Percentiles rank a stretch among this genome's conserved stretches.
phyloP scores from a whole-genome alignment of 2,888 invertebrate genomes.

The Eupithecia insigniata region DNA sequence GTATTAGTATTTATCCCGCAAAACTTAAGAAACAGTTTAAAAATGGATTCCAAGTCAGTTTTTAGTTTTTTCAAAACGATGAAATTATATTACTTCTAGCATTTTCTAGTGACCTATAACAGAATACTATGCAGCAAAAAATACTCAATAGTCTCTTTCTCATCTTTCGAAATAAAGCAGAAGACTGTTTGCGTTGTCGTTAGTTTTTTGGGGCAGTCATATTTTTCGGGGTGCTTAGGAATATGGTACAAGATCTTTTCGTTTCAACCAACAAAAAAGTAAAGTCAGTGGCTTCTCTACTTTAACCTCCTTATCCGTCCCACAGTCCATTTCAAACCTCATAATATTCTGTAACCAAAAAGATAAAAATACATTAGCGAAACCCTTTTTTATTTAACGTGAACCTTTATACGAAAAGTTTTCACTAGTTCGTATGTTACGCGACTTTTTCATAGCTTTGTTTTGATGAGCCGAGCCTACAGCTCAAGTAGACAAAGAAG shows the following conservation, averaged over 20 bases:
- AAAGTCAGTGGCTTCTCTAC: background rate
- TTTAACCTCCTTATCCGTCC: background rate
- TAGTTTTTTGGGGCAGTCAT: background rate
- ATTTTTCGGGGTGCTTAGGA: background rate
- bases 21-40: no score
- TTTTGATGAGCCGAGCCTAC: conserved; percentile 22
- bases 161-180: background rate
- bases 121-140: background rate
- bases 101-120: background rate
- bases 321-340: background rate
- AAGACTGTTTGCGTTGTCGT: background rate
- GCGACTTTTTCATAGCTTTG: conserved; percentile 29
- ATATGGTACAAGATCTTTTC: background rate
- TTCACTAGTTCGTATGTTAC: conserved; percentile 17
- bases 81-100: no score
- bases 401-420: conserved; percentile 22
- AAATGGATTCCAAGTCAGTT: no score
- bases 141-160: background rate
- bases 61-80: no score
- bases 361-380: background rate
- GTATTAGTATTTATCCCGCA: no score
- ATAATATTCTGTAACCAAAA: conserved; percentile 3
- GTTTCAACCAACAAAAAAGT: background rate
- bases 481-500: conserved; percentile 14
- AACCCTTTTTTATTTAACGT: conserved; percentile 13